Evolutionary conservation across 2,113 vertebrate species (phyloP).

Genomic region (Aplodontia rufa): DNA sequence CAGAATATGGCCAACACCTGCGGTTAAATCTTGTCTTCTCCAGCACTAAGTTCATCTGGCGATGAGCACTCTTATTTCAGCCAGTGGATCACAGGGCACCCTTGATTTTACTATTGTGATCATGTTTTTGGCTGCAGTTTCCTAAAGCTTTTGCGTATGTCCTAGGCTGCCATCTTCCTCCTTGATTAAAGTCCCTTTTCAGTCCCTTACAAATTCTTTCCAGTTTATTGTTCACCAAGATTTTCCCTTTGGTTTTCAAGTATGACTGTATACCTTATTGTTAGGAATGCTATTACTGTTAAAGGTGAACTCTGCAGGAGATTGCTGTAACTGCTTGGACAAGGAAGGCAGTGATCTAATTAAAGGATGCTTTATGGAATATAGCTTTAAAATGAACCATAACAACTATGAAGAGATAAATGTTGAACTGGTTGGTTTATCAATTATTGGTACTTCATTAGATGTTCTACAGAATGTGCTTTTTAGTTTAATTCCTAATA

Average conservation of each 20-base stretch:
- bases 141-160: background rate
- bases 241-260: background rate
- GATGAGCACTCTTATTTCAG: background rate
- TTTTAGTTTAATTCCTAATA: background rate
- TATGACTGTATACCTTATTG: background rate
- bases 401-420: background rate
- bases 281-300: background rate
- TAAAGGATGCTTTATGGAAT: background rate
- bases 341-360: background rate
- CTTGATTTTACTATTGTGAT: background rate
- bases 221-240: background rate
- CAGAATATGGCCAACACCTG: background rate
- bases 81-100: background rate
- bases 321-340: background rate
- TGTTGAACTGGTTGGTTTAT: background rate
- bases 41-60: too few relatives aligned
- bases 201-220: background rate
- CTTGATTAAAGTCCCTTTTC: background rate
- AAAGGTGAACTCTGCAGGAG: background rate
- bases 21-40: background rate
- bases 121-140: background rate
- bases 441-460: background rate
- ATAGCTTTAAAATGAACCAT: background rate
- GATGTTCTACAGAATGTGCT: background rate
- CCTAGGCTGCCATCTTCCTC: background rate